Evolutionary conservation across 2,888 invertebrate species (phyloP).

Genomic region (Eristalinus sepulchralis): DNA sequence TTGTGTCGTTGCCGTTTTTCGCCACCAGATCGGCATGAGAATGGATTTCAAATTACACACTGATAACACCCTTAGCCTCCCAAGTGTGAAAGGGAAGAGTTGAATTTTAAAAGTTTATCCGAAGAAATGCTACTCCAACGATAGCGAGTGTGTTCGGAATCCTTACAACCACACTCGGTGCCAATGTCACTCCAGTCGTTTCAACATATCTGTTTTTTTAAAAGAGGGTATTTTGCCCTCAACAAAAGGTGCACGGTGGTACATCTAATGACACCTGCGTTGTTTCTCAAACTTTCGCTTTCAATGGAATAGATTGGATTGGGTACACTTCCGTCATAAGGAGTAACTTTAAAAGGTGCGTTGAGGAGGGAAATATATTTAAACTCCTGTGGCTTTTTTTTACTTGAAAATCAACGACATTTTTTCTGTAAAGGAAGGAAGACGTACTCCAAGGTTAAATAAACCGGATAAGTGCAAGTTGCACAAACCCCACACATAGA

Average conservation of each 20-base stretch:
- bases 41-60: background rate
- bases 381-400: no score
- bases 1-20: background rate
- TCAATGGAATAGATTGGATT: background rate
- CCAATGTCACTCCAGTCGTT: background rate
- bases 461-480: no score
- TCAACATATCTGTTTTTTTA: background rate
- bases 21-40: background rate
- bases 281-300: background rate
- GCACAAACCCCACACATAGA: no score
- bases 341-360: background rate
- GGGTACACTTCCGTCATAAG: background rate
- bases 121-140: no score
- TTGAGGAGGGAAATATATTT: background rate
- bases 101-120: no score
- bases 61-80: no score
- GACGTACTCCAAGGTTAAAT: no score
- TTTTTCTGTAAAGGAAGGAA: no score
- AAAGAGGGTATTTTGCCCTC: background rate
- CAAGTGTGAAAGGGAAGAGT: background rate
- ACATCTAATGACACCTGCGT: background rate
- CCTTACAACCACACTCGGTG: no score
- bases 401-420: no score
- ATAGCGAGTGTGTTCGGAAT: no score
- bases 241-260: no score